Evolutionary conservation across 2,797 vertebrate species (phyloP), one percentile per base, ranked within the genome.

Genomic region (Pelobates cultripes): DNA sequence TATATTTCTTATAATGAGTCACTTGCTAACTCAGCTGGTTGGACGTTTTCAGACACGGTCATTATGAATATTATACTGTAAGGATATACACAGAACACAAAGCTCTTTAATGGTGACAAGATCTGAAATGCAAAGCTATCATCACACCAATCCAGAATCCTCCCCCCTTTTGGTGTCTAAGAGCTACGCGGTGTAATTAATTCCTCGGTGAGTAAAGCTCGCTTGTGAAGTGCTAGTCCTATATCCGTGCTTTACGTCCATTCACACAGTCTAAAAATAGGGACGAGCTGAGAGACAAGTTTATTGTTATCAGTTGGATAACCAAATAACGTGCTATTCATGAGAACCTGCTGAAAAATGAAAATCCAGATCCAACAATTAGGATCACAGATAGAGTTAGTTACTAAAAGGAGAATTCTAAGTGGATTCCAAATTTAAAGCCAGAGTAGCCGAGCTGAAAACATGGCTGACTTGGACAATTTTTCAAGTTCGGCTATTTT

Each of bases 281-380:
- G n/a, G 10, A 40, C 17, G 14, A 14, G 61, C 61, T 64, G 61
- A 64, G 28, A 64, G 61, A 64, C 61, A 40, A n/a, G 61, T 40
- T 64, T 64, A 64, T 64, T 64, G 61, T 40, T 64, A 64, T 64
- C 40, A 64, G 61, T 28, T 40, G 61, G 61, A 64, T 64, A 7
- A 64, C 17, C 4, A 40, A 64, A 64, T 64, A 64, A 64, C 14
- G 61, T 7, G 61, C 14, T n/a, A 2, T 40, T 28, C 7, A 7
- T 64, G 61, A 28, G n/a, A 64, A 28, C n/a, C 14, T 64, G 61
- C n/a, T 64, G 61, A 40, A 64, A 64, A 40, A 64, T 60, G 57
- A 2, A 64, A 64, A 6, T 7, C 4, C 61, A 40, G 7, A n/a
- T 28, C 61, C 61, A 28, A 4, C 61, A 4, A 5, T 64, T 40